Percentiles rank a stretch among this genome's conserved stretches.
Conservation (phyloP, 2,797 vertebrate species). For the Pangasius macronema region DNA sequence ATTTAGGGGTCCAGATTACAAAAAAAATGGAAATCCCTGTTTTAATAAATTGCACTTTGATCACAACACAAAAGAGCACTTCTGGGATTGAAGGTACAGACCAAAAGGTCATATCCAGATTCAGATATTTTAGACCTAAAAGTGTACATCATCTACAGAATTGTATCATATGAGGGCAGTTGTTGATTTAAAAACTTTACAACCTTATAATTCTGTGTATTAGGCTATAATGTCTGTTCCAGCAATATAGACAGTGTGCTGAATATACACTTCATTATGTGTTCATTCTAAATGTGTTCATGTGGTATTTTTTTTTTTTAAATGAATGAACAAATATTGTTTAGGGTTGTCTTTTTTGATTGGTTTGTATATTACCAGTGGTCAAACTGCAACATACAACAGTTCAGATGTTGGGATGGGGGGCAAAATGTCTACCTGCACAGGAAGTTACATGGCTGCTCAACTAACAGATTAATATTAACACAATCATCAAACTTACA, state of each 20-base stretch:
- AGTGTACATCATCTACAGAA: neutral
- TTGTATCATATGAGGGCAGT: neutral
- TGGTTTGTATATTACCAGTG: neutral
- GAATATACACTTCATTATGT: neutral
- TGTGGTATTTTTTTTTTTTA: neutral
- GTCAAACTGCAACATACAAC: neutral
- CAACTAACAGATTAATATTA: neutral
- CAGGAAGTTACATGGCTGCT: neutral
- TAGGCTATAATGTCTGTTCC: neutral
- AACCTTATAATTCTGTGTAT: neutral
- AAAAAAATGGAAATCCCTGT: neutral
- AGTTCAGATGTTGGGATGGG: neutral
- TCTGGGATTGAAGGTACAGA: neutral
- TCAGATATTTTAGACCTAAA: neutral
- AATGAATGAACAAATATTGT: slow-evolving; percentile 15
- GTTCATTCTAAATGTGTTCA: neutral
- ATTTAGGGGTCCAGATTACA: neutral
- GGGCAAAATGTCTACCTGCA: neutral
- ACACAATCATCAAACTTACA: neutral
- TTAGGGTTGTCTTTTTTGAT: neutral
- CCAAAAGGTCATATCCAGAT: neutral
- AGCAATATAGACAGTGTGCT: neutral
- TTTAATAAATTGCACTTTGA: neutral
- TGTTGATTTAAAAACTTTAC: slow-evolving; percentile 10
- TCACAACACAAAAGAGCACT: neutral